Percentiles rank a stretch among this genome's conserved stretches.
These are phyloP conservation scores for Cepaea nemoralis DNA, from an alignment of 1,140 invertebrate genomes.

Conservation along the genomic window DNA sequence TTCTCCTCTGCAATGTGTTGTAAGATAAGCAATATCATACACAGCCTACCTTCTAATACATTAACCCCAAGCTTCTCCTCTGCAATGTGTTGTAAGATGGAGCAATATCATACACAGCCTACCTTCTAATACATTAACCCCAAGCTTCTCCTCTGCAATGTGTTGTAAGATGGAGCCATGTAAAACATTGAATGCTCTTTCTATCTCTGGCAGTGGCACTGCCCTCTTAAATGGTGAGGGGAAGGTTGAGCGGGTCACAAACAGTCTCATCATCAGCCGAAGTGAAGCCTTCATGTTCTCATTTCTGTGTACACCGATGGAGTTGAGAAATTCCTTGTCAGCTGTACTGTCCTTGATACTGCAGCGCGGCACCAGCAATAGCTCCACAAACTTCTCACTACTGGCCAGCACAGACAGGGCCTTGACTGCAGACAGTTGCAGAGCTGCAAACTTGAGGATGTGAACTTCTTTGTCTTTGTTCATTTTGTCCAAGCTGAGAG, in stretches of 20 bases:
- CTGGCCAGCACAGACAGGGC: conserved; percentile 73
- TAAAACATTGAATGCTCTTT: conserved; percentile 75
- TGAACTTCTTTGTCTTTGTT: conserved; percentile 50
- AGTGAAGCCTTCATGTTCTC: conserved; percentile 65
- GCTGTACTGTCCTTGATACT: conserved; percentile 56
- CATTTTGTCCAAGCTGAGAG: conserved; percentile 5
- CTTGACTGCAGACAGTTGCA: conserved; percentile 78
- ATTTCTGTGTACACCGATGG: conserved; percentile 71
- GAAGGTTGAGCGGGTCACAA: conserved; percentile 67
- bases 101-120: conserved; percentile 73
- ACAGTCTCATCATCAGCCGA: conserved; percentile 66
- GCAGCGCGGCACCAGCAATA: conserved; percentile 74
- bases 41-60: conserved; percentile 58
- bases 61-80: conserved; percentile 61
- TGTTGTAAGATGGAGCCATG: conserved; percentile 73
- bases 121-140: conserved; percentile 60
- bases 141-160: conserved; percentile 61
- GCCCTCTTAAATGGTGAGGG: conserved; percentile 73
- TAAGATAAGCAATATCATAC: too few species aligned
- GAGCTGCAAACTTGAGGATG: conserved; percentile 55
- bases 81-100: conserved; percentile 68
- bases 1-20: conserved; percentile 65
- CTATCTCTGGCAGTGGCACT: conserved; percentile 69
- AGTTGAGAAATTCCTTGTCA: conserved; percentile 58
- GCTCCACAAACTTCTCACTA: conserved; percentile 75